A percentile compares a stretch with the other conserved stretches of the same genome.
Conservation (phyloP, 2,888 invertebrate genomes). For the Zaprionus obscuricornis region DNA sequence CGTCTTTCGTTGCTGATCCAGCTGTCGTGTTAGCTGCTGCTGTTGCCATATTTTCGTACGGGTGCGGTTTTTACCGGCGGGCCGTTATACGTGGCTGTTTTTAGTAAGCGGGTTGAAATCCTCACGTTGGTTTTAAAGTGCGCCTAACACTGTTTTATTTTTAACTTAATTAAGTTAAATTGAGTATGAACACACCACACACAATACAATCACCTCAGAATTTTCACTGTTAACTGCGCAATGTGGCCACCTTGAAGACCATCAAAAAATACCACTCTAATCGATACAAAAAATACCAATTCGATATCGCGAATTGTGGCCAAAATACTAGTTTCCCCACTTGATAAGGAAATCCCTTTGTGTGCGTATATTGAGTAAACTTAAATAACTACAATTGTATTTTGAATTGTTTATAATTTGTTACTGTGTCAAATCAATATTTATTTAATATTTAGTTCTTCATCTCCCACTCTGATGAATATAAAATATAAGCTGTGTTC, state of each 20-base stretch:
- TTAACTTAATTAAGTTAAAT: conserved; percentile 76
- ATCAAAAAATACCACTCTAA: conserved; percentile 17
- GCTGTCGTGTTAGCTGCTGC: conserved; percentile 78
- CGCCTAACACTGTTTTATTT: conserved; percentile 54
- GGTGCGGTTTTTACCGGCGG: conserved; percentile 75
- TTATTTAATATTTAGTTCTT: no score
- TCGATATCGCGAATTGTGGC: neutral
- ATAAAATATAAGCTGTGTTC: no score
- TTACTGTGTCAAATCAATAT: conserved; percentile 24
- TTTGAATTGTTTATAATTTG: conserved; percentile 20
- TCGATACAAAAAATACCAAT: conserved; percentile 15
- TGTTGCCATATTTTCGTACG: conserved; percentile 69
- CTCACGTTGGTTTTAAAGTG: conserved; percentile 63
- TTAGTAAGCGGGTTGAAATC: conserved; percentile 62
- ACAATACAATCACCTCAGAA: conserved; percentile 57
- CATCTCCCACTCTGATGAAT: no score
- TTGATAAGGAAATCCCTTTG: neutral
- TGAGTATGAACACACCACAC: conserved; percentile 68
- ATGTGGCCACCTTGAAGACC: conserved; percentile 34
- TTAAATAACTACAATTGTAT: conserved; percentile 5
- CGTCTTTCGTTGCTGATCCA: conserved; percentile 77
- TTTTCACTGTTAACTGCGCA: conserved; percentile 53
- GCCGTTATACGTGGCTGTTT: conserved; percentile 57
- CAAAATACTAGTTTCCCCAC: conserved; percentile 20
- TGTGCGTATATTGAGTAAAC: conserved; percentile 10